These are phyloP conservation scores for Leptopilina myrica DNA, from an alignment of 2,888 invertebrate species.

Conservation along the genomic window DNA sequence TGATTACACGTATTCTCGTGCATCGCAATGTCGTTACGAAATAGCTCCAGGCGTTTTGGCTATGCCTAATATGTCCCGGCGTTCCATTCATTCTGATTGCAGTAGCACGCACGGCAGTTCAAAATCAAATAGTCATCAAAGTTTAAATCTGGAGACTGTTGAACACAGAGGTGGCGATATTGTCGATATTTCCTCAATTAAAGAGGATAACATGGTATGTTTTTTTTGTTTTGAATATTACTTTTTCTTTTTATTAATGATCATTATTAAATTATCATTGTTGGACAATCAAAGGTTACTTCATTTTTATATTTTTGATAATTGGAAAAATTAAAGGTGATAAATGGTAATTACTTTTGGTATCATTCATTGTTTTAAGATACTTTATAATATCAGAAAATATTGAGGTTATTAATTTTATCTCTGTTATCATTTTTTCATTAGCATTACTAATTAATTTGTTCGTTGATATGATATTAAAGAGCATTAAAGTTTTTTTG, in stretches of 20 bases:
- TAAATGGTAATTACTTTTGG: too few relatives aligned
- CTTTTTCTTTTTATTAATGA: not conserved
- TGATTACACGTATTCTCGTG: slow-evolving; percentile 91
- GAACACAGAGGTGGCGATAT: slow-evolving; percentile 51
- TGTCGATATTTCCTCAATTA: slow-evolving; percentile 26
- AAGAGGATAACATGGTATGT: slow-evolving; percentile 31
- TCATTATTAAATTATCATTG: too few relatives aligned
- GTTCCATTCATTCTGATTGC: slow-evolving; percentile 77
- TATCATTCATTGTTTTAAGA: too few relatives aligned
- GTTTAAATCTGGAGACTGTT: slow-evolving; percentile 52
- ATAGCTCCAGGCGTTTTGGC: slow-evolving; percentile 88
- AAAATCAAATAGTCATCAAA: slow-evolving; percentile 60
- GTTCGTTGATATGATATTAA: too few relatives aligned
- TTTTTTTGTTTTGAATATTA: not conserved
- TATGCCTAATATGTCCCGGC: slow-evolving; percentile 93
- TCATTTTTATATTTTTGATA: too few relatives aligned
- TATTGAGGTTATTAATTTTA: too few relatives aligned
- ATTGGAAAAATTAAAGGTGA: too few relatives aligned
- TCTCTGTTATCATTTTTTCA: too few relatives aligned
- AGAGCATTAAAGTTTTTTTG: too few relatives aligned
- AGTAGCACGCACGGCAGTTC: slow-evolving; percentile 60
- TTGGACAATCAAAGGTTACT: too few relatives aligned
- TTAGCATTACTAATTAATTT: too few relatives aligned
- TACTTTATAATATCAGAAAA: too few relatives aligned
- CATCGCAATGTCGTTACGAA: slow-evolving; percentile 89